Conservation (phyloP, 1,140 invertebrate genomes). For the Nomia melanderi region DNA sequence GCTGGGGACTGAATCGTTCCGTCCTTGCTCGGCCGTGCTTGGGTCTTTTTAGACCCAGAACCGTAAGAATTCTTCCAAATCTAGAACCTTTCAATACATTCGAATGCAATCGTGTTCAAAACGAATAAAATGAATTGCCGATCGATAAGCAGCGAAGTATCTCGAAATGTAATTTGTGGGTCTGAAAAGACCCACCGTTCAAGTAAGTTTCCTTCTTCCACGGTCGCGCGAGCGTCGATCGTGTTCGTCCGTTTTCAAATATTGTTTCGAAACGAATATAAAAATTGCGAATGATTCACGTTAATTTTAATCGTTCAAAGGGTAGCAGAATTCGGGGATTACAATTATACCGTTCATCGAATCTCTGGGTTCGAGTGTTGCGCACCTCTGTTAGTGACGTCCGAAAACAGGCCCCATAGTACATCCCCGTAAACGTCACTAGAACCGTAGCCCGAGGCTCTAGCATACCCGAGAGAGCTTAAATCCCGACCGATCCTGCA, state of each 20-base stretch:
- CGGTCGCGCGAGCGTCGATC: not conserved
- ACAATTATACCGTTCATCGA: not conserved
- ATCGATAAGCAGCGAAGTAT: too few relatives aligned
- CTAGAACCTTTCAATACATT: too few relatives aligned
- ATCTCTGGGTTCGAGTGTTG: conserved; percentile 14
- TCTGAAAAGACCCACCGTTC: not conserved
- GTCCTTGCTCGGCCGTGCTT: not conserved
- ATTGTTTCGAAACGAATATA: not conserved
- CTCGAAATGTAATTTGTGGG: not conserved
- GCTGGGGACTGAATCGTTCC: too few relatives aligned
- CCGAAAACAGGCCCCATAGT: conserved; percentile 49
- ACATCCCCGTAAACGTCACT: conserved; percentile 59
- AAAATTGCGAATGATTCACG: too few relatives aligned
- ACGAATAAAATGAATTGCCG: too few relatives aligned
- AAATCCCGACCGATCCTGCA: conserved; percentile 70
- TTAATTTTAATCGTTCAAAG: too few relatives aligned
- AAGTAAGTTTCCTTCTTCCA: not conserved
- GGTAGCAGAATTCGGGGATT: not conserved
- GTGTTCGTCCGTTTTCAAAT: not conserved
- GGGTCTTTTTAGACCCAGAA: not conserved
- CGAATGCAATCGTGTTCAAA: too few relatives aligned
- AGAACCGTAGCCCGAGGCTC: conserved; percentile 59
- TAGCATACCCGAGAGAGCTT: conserved; percentile 60
- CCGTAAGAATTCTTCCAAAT: not conserved
- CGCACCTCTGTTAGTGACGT: conserved; percentile 59